A percentile compares a stretch with the other conserved stretches of the same genome.
Evolutionary conservation across 2,888 invertebrate species (phyloP).

Genomic region (Isotomurus palustris): DNA sequence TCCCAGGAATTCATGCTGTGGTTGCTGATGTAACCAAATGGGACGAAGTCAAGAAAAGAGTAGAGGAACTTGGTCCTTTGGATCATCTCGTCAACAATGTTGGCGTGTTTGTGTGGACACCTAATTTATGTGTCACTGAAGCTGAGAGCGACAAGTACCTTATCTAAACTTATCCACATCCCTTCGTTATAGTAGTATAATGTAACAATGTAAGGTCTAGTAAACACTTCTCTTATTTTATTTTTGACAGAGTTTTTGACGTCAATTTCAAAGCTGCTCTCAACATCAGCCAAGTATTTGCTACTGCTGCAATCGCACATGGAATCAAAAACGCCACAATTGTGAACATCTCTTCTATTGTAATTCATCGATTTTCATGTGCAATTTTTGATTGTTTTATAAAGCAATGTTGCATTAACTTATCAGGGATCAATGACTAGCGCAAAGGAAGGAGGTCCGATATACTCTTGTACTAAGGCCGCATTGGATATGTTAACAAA

Average conservation of each 20-base stretch:
- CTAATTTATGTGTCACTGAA: too few relatives aligned
- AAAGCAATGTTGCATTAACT: too few relatives aligned
- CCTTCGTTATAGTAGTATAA: too few relatives aligned
- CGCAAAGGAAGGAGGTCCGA: conserved; percentile 14
- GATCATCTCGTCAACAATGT: conserved; percentile 1
- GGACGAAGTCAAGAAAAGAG: not conserved
- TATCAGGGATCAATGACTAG: too few relatives aligned
- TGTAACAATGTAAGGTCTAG: not conserved
- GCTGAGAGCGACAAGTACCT: too few relatives aligned
- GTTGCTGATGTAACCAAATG: not conserved
- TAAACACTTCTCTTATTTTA: not conserved
- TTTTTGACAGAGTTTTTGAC: conserved; percentile 14
- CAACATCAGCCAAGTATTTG: conserved; percentile 16
- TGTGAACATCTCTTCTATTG: conserved; percentile 19
- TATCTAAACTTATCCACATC: too few relatives aligned
- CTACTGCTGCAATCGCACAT: conserved; percentile 11
- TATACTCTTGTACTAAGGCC: conserved; percentile 21
- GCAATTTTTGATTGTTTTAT: too few relatives aligned
- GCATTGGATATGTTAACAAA: conserved; percentile 25
- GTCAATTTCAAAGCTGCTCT: conserved; percentile 20
- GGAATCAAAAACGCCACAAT: conserved; percentile 12
- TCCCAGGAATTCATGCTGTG: not conserved
- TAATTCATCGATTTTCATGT: too few relatives aligned
- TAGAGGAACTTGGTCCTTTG: not conserved
- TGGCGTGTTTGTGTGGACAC: conserved; percentile 1